Percentiles rank a stretch among this genome's conserved stretches.
Evolutionary conservation across 92 coral and sea anemone species (phyloP).

Genomic region (Hydrozoanthus gracilis): DNA sequence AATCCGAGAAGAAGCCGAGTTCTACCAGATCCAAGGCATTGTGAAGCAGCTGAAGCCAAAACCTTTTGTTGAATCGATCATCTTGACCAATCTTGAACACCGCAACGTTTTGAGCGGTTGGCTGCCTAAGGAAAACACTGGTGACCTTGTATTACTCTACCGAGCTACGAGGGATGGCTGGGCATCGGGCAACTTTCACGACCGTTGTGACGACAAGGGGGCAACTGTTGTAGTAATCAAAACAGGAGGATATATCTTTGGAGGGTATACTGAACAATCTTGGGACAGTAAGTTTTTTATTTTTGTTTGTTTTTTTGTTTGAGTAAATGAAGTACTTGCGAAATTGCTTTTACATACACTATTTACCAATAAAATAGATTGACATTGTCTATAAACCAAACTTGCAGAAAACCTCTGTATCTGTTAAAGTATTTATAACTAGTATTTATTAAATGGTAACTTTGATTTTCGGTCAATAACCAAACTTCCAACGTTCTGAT

Average conservation of each 20-base stretch:
- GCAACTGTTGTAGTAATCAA: constrained; percentile 18
- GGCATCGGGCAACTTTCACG: constrained; percentile 27
- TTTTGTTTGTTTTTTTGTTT: neutral
- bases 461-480: too few species aligned
- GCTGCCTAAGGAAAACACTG: neutral
- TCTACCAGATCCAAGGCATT: constrained; percentile 68
- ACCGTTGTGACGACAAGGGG: constrained; percentile 35
- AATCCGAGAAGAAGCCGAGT: constrained; percentile 67
- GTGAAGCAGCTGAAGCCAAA: constrained; percentile 41
- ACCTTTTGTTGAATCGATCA: constrained; percentile 8
- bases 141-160: neutral
- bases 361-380: too few species aligned
- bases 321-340: too few species aligned
- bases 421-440: too few species aligned
- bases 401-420: too few species aligned
- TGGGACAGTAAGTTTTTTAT: constrained; percentile 19
- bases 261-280: constrained; percentile 34
- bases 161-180: constrained; percentile 15
- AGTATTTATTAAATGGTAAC: too few species aligned
- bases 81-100: neutral
- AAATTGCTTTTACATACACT: too few species aligned
- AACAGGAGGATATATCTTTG: neutral
- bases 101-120: neutral
- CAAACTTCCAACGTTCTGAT: too few species aligned
- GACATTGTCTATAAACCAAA: too few species aligned